Base-by-base conservation (phyloP, 2,888 invertebrate genomes). In the Eupithecia inturbata region DNA sequence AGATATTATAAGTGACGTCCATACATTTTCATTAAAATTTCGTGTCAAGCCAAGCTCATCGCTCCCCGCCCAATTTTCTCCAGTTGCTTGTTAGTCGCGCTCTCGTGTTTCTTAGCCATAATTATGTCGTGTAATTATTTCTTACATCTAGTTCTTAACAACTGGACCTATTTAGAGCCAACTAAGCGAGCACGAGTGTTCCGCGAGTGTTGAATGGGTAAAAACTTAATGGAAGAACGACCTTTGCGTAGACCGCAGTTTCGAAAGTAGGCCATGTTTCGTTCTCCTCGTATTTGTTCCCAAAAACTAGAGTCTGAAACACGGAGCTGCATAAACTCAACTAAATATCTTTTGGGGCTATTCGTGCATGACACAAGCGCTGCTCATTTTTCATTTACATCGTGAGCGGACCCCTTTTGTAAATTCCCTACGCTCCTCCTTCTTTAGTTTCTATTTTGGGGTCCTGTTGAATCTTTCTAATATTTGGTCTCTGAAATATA, bases 191-290 rank as follows among this genome's bases (percentile, higher is more conserved):
- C 67, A 28, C 68, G 68, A 71, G 60, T 69, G 67, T 36, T 71
- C 45, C 68, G 73, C 67, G 67, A 60, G 62, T 67, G 72, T 76
- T 82, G 81, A 82, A 82, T 82, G 81, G 77, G 79, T 80, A 81
- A 82, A 81, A 78, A 81, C 75, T 79, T 76, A 81, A 82, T 83
- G 83, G 84, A 86, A 85, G 84, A 85, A 83, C 83, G 88, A 85
- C 85, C 84, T 84, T 86, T 89, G 81, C 76, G 82, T 74, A 86
- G 86, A 87, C 87, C 89, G 88, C 86, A 82, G 85, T 82, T 86
- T 84, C 80, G 84, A 88, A 92, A 90, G 86, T 91, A 85, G 91
- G 89, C 85, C 90, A 86, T 83, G 82, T 73, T 57, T 80, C 77
- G 79, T 74, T 82, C 80, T 82, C 79, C 77, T 82, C 83, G 79